A percentile compares a stretch with the other conserved stretches of the same genome.
phyloP scores from a whole-genome alignment of 2,888 invertebrate genomes.

The Sclerodermus sp. region DNA sequence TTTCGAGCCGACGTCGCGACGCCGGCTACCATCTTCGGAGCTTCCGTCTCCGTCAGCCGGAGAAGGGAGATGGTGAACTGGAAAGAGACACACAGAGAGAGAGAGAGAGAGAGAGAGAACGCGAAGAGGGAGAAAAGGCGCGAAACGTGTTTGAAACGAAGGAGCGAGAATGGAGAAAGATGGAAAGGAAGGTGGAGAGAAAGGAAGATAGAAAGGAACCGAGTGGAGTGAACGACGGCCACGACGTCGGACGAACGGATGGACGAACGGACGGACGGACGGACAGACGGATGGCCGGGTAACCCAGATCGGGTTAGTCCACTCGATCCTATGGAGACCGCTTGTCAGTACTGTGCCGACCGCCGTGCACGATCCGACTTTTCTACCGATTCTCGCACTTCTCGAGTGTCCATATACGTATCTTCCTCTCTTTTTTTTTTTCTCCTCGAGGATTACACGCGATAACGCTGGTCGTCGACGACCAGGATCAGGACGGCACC shows the following conservation, averaged over 20 bases:
- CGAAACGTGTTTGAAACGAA: not conserved
- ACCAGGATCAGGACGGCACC: not conserved
- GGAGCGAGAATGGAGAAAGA: too few species aligned
- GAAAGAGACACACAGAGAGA: not conserved
- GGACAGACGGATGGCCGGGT: slow-evolving; percentile 56
- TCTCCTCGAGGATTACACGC: slow-evolving; percentile 10
- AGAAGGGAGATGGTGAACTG: not conserved
- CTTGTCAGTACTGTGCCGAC: slow-evolving; percentile 52
- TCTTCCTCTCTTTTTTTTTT: not conserved
- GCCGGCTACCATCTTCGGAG: not conserved
- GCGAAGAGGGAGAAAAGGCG: slow-evolving; percentile 2
- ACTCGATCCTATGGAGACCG: slow-evolving; percentile 45
- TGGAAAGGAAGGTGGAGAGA: slow-evolving; percentile 9
- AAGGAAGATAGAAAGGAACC: slow-evolving; percentile 14
- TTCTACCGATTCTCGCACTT: slow-evolving; percentile 13
- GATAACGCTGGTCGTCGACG: not conserved
- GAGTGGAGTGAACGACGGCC: slow-evolving; percentile 2
- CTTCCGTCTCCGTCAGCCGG: too few species aligned
- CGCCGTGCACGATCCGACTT: slow-evolving; percentile 45
- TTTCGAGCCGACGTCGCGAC: not conserved
- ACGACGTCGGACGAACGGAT: slow-evolving; percentile 9
- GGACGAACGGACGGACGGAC: slow-evolving; percentile 37
- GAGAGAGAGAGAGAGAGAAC: not conserved
- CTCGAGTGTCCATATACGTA: slow-evolving; percentile 2
- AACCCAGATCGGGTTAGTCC: slow-evolving; percentile 56